A percentile compares a stretch with the other conserved stretches of the same genome.
These are phyloP conservation scores for Eupsittula cactorum DNA, from an alignment of 2,113 vertebrate species.

Conservation along the genomic window DNA sequence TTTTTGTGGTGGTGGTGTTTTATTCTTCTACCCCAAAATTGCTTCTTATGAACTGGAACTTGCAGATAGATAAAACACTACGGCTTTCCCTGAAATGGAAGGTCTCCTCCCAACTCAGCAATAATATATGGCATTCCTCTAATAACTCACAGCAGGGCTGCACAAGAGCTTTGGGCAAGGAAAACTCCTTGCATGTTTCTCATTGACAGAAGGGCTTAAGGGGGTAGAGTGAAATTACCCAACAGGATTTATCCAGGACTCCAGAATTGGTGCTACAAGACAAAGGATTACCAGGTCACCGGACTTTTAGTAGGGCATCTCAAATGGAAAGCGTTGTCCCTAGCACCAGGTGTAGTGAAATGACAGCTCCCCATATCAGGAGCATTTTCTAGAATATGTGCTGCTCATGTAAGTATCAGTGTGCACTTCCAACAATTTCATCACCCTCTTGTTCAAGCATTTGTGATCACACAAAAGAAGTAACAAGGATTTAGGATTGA, in stretches of 20 bases:
- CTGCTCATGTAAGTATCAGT: background rate
- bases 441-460: background rate
- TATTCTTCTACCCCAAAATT: background rate
- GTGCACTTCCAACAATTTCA: background rate
- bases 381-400: background rate
- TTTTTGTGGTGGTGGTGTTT: background rate
- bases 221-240: background rate
- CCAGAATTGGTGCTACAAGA: background rate
- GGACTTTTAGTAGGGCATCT: background rate
- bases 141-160: conserved; percentile 20
- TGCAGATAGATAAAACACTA: background rate
- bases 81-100: background rate
- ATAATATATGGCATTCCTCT: background rate
- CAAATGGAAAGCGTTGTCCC: background rate
- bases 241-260: background rate
- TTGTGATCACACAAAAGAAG: background rate
- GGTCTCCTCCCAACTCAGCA: background rate
- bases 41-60: background rate
- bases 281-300: background rate
- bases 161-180: background rate
- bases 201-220: background rate
- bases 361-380: background rate
- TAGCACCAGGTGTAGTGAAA: background rate
- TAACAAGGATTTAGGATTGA: background rate
- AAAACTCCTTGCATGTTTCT: background rate